Conservation (phyloP, 2,888 invertebrate species). For the Chymomyza procnemis region DNA sequence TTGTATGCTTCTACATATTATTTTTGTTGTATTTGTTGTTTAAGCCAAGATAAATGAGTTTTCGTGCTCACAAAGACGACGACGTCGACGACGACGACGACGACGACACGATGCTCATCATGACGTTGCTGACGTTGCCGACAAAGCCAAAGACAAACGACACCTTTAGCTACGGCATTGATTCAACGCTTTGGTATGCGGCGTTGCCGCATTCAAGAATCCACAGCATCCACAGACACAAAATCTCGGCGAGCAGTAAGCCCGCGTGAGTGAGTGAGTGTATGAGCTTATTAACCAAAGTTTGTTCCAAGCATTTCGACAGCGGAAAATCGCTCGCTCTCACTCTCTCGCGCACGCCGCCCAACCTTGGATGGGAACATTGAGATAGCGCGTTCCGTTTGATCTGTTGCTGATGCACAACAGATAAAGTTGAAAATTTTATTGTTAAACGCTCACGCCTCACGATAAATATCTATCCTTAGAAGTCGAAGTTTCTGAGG, state of each 20-base stretch:
- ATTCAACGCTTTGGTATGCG: slow-evolving; percentile 69
- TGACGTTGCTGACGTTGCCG: slow-evolving; percentile 52
- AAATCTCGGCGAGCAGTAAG: too few species aligned
- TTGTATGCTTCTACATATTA: background rate
- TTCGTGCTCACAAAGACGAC: slow-evolving; percentile 72
- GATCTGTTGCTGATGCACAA: slow-evolving; percentile 41
- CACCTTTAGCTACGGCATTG: slow-evolving; percentile 57
- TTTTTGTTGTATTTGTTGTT: slow-evolving; percentile 25
- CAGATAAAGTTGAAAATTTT: slow-evolving; percentile 65
- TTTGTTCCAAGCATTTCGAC: background rate
- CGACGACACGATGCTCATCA: slow-evolving; percentile 68
- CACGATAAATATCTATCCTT: slow-evolving; percentile 50
- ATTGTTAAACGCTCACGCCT: slow-evolving; percentile 50
- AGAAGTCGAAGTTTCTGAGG: background rate
- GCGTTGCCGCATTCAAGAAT: slow-evolving; percentile 5
- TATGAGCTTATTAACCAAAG: slow-evolving; percentile 40
- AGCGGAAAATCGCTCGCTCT: background rate
- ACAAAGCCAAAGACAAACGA: slow-evolving; percentile 71
- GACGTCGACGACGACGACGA: too few species aligned
- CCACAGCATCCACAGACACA: background rate
- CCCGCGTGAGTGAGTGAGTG: background rate
- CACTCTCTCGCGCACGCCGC: too few species aligned
- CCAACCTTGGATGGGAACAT: too few species aligned
- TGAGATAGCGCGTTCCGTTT: slow-evolving; percentile 66
- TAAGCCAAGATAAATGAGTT: slow-evolving; percentile 74